phyloP scores from a whole-genome alignment of 1,140 invertebrate genomes.

The Varroa destructor region DNA sequence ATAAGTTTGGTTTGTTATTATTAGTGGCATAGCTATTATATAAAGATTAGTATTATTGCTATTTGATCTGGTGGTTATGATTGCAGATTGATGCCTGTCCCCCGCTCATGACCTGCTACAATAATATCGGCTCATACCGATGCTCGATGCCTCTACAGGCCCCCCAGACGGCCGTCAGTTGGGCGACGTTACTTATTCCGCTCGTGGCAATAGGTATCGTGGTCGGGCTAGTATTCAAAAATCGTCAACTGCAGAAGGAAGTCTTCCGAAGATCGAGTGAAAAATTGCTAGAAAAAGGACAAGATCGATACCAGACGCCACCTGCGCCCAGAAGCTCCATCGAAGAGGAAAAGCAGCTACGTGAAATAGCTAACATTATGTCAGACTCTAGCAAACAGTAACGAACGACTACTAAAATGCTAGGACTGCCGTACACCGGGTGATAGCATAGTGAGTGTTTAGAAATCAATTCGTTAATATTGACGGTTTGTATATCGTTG shows the following conservation, averaged over 20 bases:
- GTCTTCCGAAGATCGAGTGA: slow-evolving; percentile 12
- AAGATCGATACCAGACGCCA: neutral
- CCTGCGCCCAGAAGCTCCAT: too few species aligned
- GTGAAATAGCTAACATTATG: too few species aligned
- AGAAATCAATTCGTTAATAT: too few species aligned
- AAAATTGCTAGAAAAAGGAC: slow-evolving; percentile 5
- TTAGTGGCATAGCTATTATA: too few species aligned
- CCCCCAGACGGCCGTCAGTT: neutral
- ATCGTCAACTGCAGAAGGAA: neutral
- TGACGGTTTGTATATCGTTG: too few species aligned
- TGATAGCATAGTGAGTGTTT: too few species aligned
- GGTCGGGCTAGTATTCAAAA: neutral
- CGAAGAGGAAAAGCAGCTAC: too few species aligned
- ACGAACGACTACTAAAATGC: too few species aligned
- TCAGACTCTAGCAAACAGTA: too few species aligned
- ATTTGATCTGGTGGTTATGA: neutral
- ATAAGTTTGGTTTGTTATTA: too few species aligned
- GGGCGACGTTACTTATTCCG: slow-evolving; percentile 7
- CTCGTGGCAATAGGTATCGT: neutral
- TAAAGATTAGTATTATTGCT: neutral
- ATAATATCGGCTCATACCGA: slow-evolving; percentile 18
- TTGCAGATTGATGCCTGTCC: slow-evolving; percentile 7
- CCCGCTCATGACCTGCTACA: slow-evolving; percentile 16
- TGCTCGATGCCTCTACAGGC: neutral
- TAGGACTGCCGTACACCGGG: too few species aligned